Base-by-base conservation (phyloP, 2,888 invertebrate species). In the Drosophila ezoana region DNA sequence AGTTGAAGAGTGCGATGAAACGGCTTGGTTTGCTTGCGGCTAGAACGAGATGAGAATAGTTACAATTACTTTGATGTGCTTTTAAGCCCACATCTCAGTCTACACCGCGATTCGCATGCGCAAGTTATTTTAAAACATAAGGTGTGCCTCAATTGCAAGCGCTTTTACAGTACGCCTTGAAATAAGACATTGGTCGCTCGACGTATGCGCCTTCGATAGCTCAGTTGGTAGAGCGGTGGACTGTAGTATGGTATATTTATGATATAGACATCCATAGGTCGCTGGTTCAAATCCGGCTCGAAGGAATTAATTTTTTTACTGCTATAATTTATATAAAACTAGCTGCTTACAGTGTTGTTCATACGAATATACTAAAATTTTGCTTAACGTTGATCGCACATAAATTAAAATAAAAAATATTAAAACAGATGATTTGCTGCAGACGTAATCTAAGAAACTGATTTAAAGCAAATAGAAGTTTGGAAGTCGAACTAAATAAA, bases 161-260 rank as follows among this genome's bases (percentile, higher is more conserved):
- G 4, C 3, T 37, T 18, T 18, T 3, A 11, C 1, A n/a, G 5
- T 33, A 13, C 4, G 14, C 23, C 0, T 51, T 53, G 23, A 63
- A 63, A 2, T 45, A 23, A 0, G 16, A 18, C 14, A 51, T 58
- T n/a, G 20, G 38, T 1, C 33, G n/a, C n/a, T 9, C 11, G 67
- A 68, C 60, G 58, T 67, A 75, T 13, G 35, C 11, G 85, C 63
- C 63, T 63, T 63, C 61, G 63, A 63, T 63, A 86, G 85, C 87
- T 86, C 87, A 86, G 85, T 86, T 86, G 87, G 85, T 80, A 86
- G 87, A 86, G 85, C 85, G 85, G 87, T 86, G 87, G 85, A 86
- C 85, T 86, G 85, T 86, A 86, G 85, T 48, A 51, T 2, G 53
- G 43, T 32, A 20, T 20, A 14, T 14, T n/a, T 8, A 28, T 32